Evolutionary conservation across 2,888 invertebrate genomes (phyloP).

Genomic region (Athalia rosae): DNA sequence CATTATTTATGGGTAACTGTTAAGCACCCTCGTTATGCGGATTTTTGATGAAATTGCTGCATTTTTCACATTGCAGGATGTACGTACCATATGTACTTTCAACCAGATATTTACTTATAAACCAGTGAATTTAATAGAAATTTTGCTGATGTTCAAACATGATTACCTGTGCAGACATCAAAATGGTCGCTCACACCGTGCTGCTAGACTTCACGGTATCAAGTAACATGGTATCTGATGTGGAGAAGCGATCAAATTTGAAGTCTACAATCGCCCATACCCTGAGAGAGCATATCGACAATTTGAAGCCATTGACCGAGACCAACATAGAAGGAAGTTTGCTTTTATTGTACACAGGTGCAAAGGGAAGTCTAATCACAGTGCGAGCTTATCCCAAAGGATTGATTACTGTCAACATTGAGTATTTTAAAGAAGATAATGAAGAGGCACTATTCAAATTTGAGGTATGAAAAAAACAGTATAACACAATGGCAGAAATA

Average conservation of each 20-base stretch:
- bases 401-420: slow-evolving; percentile 87
- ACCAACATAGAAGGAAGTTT: slow-evolving; percentile 83
- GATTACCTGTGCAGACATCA: not conserved
- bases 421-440: slow-evolving; percentile 86
- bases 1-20: too few relatives aligned
- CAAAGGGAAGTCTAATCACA: slow-evolving; percentile 82
- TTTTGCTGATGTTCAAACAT: not conserved
- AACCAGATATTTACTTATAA: too few relatives aligned
- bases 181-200: slow-evolving; percentile 87
- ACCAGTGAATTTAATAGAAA: too few relatives aligned
- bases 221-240: slow-evolving; percentile 80
- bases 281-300: slow-evolving; percentile 82
- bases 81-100: too few relatives aligned
- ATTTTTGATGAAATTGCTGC: too few relatives aligned
- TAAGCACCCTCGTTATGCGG: too few relatives aligned
- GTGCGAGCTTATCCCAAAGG: slow-evolving; percentile 85
- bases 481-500: not conserved
- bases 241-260: slow-evolving; percentile 80
- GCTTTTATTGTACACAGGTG: slow-evolving; percentile 82
- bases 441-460: slow-evolving; percentile 84
- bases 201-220: slow-evolving; percentile 88
- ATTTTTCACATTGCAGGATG: too few relatives aligned
- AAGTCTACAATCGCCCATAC: slow-evolving; percentile 82
- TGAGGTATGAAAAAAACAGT: slow-evolving; percentile 78
- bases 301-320: slow-evolving; percentile 82